Conservation (phyloP, 1,140 invertebrate genomes). For the Heterodera schachtii region DNA sequence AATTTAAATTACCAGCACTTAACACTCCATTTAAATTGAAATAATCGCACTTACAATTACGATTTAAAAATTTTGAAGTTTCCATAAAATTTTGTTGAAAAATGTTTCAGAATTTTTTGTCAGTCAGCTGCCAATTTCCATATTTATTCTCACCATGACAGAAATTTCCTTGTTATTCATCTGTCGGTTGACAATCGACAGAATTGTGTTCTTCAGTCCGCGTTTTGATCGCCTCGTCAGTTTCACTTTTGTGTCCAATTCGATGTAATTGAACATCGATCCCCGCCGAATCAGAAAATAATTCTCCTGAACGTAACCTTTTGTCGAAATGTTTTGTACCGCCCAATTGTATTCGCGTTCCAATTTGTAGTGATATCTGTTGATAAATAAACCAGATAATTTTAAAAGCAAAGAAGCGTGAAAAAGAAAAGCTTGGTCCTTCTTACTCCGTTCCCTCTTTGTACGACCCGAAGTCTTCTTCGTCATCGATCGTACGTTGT, state of each 20-base stretch:
- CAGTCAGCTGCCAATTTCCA: no score
- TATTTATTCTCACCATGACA: slow-evolving; percentile 20
- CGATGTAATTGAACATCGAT: slow-evolving; percentile 89
- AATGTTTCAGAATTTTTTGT: no score
- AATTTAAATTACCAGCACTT: not conserved
- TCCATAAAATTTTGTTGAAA: no score
- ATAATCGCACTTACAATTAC: no score
- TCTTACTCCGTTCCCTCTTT: slow-evolving; percentile 48
- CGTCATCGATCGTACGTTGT: slow-evolving; percentile 33
- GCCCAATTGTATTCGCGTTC: slow-evolving; percentile 93
- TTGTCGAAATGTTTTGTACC: slow-evolving; percentile 94
- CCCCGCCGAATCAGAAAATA: slow-evolving; percentile 88
- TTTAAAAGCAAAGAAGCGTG: not conserved
- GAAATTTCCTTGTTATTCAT: slow-evolving; percentile 29
- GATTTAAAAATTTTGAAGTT: no score
- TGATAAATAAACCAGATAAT: slow-evolving; percentile 17
- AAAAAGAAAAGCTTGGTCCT: no score
- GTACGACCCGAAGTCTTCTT: slow-evolving; percentile 36
- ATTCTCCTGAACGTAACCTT: slow-evolving; percentile 91
- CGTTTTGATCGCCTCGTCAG: slow-evolving; percentile 34
- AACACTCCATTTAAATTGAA: no score
- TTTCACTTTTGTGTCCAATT: slow-evolving; percentile 80
- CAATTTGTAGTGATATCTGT: slow-evolving; percentile 86
- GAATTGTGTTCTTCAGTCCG: slow-evolving; percentile 37
- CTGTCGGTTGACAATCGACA: slow-evolving; percentile 29